Conservation (phyloP, 1,140 invertebrate species). For the Bombus sylvicola region DNA sequence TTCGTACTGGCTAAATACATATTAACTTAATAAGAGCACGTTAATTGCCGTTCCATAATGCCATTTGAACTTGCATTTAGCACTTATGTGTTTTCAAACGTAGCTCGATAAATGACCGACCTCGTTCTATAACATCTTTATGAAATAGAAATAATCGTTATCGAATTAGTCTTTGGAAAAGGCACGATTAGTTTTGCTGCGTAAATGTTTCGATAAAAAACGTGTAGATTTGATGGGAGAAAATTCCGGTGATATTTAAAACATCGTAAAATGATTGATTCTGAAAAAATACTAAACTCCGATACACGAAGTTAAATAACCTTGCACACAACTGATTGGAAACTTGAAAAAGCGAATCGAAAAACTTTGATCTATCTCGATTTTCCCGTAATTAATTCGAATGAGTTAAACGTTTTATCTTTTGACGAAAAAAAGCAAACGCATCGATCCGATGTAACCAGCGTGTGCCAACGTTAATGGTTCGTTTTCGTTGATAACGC, state of each 20-base stretch:
- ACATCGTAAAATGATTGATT: not conserved
- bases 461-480: not conserved
- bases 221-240: not conserved
- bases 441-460: slow-evolving; percentile 36
- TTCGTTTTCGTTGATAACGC: slow-evolving; percentile 52
- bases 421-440: not conserved
- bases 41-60: slow-evolving; percentile 6
- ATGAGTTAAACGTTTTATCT: not conserved
- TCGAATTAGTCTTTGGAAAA: not conserved
- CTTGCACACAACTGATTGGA: too few relatives aligned
- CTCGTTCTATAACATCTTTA: slow-evolving; percentile 11
- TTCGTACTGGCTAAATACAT: not conserved
- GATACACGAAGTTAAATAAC: too few relatives aligned
- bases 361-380: not conserved
- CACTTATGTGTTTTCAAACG: slow-evolving; percentile 2
- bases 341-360: too few relatives aligned
- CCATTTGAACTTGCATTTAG: slow-evolving; percentile 15
- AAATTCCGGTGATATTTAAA: not conserved
- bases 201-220: not conserved
- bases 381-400: not conserved
- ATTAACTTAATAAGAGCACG: slow-evolving; percentile 28
- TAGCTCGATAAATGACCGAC: not conserved
- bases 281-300: too few relatives aligned
- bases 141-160: not conserved
- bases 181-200: not conserved